Evolutionary conservation across 2,113 vertebrate genomes (phyloP), one percentile per base, ranked within the genome.

Genomic region (Heterotilapia buettikoferi): DNA sequence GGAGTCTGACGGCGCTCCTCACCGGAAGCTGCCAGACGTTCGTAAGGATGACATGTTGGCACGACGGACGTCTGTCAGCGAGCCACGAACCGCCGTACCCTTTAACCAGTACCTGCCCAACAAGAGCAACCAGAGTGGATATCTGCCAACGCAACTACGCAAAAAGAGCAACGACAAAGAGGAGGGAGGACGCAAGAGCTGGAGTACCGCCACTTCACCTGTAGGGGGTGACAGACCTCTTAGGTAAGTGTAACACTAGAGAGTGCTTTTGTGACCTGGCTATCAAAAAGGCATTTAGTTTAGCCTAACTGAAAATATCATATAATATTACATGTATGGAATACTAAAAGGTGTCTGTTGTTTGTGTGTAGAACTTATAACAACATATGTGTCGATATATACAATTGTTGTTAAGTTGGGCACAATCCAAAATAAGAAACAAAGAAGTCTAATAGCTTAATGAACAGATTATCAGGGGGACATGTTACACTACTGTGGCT

Each of bases 101-200:
- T 99, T 99, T 92, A 99, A 99, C 96, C 99, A 99, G 96, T 99
- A 98, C 96, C 97, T 99, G 90, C 99, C 99, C 1, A 99, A 99
- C 95, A 98, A 97, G 93, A 98, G 97, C 95, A 99, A 99, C 95
- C 98, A 98, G 97, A 97, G 97, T 1, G 96, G 97, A 40, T 99
- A 99, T 1, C 81, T 99, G 83, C 98, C 98, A 0, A 93, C 97
- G 5, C 97, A 97, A 0, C 96, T 98, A 40, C 97, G 97, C 71
- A 97, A 97, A 84, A 98, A 97, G 93, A 97, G 95, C 80, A 93
- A 89, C 0, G 98, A 98, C 9, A 94, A 96, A 13, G 98, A 98
- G 38, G 98, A 97, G 33, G 97, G 96, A 3, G 97, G 94, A 29
- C 94, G 97, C 13, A 98, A 97, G 92, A 99, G 98, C 91, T 99